phyloP scores from a whole-genome alignment of 1,140 invertebrate species.

The Bombus waltoni region DNA sequence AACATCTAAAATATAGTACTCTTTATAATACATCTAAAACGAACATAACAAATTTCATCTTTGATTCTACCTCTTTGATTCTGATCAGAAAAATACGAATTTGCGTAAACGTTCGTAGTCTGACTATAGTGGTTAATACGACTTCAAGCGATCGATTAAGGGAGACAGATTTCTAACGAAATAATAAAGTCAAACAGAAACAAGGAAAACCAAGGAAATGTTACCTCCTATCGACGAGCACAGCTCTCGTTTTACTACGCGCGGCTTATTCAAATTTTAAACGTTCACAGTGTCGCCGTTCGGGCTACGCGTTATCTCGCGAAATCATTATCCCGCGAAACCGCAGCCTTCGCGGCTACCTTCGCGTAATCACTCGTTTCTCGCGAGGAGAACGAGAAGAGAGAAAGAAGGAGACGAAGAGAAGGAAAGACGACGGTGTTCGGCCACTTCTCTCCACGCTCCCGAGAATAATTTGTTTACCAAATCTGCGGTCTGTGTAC shows the following conservation, averaged over 20 bases:
- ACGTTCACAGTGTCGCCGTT: constrained; percentile 26
- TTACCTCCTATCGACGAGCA: background rate
- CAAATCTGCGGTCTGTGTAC: constrained; percentile 65
- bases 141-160: no score
- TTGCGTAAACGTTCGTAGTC: no score
- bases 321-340: constrained; percentile 61
- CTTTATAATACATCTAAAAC: no score
- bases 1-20: no score
- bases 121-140: no score
- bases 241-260: no score
- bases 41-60: no score
- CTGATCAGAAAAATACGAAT: no score
- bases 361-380: constrained; percentile 61
- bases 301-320: constrained; percentile 44
- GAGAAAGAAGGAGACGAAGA: background rate
- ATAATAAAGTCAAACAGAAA: no score
- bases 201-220: no score
- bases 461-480: constrained; percentile 68
- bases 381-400: constrained; percentile 17
- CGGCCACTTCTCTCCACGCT: background rate
- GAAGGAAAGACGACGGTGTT: background rate
- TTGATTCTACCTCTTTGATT: no score
- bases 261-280: constrained; percentile 29
- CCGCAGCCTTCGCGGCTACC: constrained; percentile 50
- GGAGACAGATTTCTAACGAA: no score